phyloP scores from a whole-genome alignment of 1,140 invertebrate genomes.

The Temnothorax nylanderi region DNA sequence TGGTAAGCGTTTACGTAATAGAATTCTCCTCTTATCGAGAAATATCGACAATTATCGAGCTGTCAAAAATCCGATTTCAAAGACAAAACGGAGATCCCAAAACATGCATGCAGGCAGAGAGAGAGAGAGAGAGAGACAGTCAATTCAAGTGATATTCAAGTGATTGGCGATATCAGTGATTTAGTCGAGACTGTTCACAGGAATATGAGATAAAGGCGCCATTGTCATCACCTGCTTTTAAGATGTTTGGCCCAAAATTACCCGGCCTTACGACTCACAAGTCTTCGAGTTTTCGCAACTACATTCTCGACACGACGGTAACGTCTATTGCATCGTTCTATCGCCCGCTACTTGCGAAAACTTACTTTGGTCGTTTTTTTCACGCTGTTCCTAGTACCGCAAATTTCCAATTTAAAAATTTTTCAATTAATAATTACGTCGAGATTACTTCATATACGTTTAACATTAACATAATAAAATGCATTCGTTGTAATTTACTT shows the following conservation, averaged over 20 bases:
- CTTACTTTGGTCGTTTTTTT: slow-evolving; percentile 60
- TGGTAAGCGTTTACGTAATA: not conserved
- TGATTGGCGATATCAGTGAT: slow-evolving; percentile 60
- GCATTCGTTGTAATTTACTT: slow-evolving; percentile 57
- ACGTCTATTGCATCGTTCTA: slow-evolving; percentile 81
- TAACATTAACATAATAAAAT: slow-evolving; percentile 64
- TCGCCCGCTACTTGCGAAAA: slow-evolving; percentile 68
- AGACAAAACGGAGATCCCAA: slow-evolving; percentile 39
- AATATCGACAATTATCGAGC: not conserved
- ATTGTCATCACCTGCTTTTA: slow-evolving; percentile 80
- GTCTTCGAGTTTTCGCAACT: slow-evolving; percentile 84
- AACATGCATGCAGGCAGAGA: slow-evolving; percentile 64
- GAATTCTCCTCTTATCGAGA: not conserved
- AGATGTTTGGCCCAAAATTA: slow-evolving; percentile 84
- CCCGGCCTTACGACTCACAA: slow-evolving; percentile 82
- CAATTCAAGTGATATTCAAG: slow-evolving; percentile 11
- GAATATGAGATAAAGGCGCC: slow-evolving; percentile 83
- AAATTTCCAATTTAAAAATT: slow-evolving; percentile 57
- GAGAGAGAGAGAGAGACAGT: slow-evolving; percentile 51
- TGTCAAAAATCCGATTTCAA: not conserved
- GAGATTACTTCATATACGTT: slow-evolving; percentile 53
- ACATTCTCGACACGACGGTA: slow-evolving; percentile 86
- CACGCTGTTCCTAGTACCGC: slow-evolving; percentile 69
- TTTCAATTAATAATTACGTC: slow-evolving; percentile 65
- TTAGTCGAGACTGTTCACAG: slow-evolving; percentile 79